phyloP scores from a whole-genome alignment of 2,113 vertebrate genomes.

The Gracilinanus agilis region DNA sequence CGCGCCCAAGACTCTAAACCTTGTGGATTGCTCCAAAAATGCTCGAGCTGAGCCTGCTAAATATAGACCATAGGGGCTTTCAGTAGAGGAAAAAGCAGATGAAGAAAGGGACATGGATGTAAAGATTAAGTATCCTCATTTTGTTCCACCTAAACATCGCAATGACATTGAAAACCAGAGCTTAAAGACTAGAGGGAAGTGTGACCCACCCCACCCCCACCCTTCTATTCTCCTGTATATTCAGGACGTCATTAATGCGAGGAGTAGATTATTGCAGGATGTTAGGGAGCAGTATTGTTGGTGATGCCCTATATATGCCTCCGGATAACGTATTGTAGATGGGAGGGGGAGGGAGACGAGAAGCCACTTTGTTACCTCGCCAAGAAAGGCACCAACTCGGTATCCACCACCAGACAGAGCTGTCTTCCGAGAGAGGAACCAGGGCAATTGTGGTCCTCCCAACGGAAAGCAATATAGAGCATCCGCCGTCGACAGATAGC shows the following conservation, averaged over 20 bases:
- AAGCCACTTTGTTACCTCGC: slow-evolving; percentile 71
- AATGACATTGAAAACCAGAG: slow-evolving; percentile 77
- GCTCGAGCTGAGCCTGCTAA: slow-evolving; percentile 60
- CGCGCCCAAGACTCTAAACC: slow-evolving; percentile 61
- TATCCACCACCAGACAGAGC: slow-evolving; percentile 18
- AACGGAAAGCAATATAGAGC: slow-evolving; percentile 20
- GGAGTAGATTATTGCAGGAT: slow-evolving; percentile 64
- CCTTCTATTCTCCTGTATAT: slow-evolving; percentile 40
- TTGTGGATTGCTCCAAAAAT: slow-evolving; percentile 49
- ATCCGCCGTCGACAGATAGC: slow-evolving; percentile 25
- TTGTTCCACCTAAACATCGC: slow-evolving; percentile 65
- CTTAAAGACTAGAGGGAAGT: slow-evolving; percentile 58
- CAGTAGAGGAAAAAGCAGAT: slow-evolving; percentile 35
- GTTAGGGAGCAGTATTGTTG: slow-evolving; percentile 68
- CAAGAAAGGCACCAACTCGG: slow-evolving; percentile 43
- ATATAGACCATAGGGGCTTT: slow-evolving; percentile 64
- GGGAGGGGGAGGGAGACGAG: slow-evolving; percentile 49
- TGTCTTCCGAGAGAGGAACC: slow-evolving; percentile 28
- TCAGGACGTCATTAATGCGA: slow-evolving; percentile 79
- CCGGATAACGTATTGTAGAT: slow-evolving; percentile 55
- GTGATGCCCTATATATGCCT: slow-evolving; percentile 83
- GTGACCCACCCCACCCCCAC: slow-evolving; percentile 72
- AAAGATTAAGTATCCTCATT: slow-evolving; percentile 74
- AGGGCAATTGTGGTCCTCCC: slow-evolving; percentile 42
- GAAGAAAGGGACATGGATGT: slow-evolving; percentile 47